Conservation (phyloP, 2,888 invertebrate species). For the Oxytorus armatus region DNA sequence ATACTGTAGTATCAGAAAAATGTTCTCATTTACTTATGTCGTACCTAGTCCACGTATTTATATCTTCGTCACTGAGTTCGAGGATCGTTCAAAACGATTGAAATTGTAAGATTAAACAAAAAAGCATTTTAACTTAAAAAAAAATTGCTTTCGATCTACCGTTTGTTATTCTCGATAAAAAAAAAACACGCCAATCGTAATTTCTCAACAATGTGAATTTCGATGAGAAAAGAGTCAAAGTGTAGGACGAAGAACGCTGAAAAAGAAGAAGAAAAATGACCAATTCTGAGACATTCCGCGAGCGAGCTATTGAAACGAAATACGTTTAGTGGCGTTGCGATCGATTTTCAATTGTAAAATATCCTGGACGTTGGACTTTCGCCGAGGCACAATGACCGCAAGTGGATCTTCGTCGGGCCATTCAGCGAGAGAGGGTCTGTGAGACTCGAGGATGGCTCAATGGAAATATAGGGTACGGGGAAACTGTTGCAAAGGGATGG, state of each 20-base stretch:
- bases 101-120: too few relatives aligned
- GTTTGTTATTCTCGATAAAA: too few relatives aligned
- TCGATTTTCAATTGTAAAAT: slow-evolving; percentile 53
- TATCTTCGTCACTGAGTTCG: too few relatives aligned
- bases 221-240: neutral
- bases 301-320: slow-evolving; percentile 16
- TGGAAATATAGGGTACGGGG: slow-evolving; percentile 6
- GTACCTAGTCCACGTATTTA: too few relatives aligned
- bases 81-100: too few relatives aligned
- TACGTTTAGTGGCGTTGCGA: neutral
- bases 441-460: slow-evolving; percentile 18
- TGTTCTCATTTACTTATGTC: too few relatives aligned
- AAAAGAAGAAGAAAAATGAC: slow-evolving; percentile 22
- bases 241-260: slow-evolving; percentile 10
- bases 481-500: neutral
- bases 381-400: slow-evolving; percentile 43
- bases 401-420: slow-evolving; percentile 20
- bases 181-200: too few relatives aligned
- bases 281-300: neutral
- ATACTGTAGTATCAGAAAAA: too few relatives aligned
- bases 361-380: slow-evolving; percentile 32
- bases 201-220: too few relatives aligned
- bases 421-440: slow-evolving; percentile 19
- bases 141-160: too few relatives aligned
- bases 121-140: too few relatives aligned